Percentiles rank a stretch among this genome's conserved stretches.
Evolutionary conservation across 2,888 invertebrate genomes (phyloP).

Genomic region (Pseudanteris insignis): DNA sequence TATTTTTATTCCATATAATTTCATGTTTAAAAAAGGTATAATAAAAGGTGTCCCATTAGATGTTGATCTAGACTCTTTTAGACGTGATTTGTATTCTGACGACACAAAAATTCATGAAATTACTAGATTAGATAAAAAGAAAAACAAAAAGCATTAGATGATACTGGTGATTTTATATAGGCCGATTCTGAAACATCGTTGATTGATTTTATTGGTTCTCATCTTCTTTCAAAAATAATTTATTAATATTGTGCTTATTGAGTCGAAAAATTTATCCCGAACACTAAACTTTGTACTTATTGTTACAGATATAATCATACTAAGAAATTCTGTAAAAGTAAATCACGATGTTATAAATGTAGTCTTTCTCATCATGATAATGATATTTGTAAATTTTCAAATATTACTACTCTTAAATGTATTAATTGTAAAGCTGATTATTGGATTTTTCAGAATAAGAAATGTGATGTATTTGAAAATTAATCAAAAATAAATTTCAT

Average conservation of each 20-base stretch:
- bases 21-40: neutral
- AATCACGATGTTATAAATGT: constrained; percentile 2
- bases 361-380: neutral
- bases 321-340: neutral
- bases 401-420: neutral
- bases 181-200: neutral
- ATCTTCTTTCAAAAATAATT: neutral
- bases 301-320: neutral
- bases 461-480: neutral
- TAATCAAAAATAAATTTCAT: neutral
- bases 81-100: neutral
- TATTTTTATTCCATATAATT: constrained; percentile 1
- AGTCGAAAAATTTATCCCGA: neutral
- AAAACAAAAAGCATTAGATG: neutral
- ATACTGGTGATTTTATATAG: neutral
- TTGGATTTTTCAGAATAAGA: neutral
- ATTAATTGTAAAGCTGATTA: neutral
- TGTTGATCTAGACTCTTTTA: constrained; percentile 1
- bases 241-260: neutral
- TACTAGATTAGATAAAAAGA: neutral
- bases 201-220: neutral
- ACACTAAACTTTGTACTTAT: neutral
- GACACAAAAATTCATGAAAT: neutral
- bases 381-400: neutral
- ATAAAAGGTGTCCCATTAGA: neutral